Evolutionary conservation across 2,797 vertebrate species (phyloP).

Genomic region (Myotis findleyi): DNA sequence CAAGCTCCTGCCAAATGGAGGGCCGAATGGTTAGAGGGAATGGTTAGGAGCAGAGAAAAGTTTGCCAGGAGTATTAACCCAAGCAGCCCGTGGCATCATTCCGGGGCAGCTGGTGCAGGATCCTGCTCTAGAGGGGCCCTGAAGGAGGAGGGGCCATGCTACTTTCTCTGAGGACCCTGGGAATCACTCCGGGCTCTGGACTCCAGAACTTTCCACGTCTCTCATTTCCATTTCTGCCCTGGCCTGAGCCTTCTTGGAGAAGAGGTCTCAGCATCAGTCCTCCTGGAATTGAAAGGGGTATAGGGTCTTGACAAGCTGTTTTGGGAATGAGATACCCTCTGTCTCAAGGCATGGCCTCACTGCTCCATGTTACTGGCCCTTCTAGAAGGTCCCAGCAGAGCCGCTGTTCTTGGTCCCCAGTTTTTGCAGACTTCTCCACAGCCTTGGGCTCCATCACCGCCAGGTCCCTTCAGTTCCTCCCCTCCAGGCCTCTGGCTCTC

Average conservation of each 20-base stretch:
- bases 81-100: background rate
- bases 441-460: background rate
- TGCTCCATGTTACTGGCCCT: background rate
- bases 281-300: background rate
- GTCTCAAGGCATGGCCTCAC: background rate
- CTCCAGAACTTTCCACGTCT: background rate
- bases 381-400: background rate
- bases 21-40: background rate
- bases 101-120: background rate
- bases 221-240: background rate
- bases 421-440: background rate
- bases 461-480: background rate
- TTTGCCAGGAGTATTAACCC: background rate
- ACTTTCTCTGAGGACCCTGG: background rate
- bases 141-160: background rate
- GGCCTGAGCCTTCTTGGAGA: background rate
- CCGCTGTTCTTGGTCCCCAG: background rate
- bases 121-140: background rate
- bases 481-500: conserved; percentile 2
- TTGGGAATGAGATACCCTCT: background rate
- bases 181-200: background rate
- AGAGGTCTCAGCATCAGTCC: background rate
- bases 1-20: background rate
- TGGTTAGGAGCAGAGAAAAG: background rate
- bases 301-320: background rate